Evolutionary conservation across 2,113 vertebrate genomes (phyloP), one percentile per base, ranked within the genome.

Genomic region (Henicopernis longicauda): DNA sequence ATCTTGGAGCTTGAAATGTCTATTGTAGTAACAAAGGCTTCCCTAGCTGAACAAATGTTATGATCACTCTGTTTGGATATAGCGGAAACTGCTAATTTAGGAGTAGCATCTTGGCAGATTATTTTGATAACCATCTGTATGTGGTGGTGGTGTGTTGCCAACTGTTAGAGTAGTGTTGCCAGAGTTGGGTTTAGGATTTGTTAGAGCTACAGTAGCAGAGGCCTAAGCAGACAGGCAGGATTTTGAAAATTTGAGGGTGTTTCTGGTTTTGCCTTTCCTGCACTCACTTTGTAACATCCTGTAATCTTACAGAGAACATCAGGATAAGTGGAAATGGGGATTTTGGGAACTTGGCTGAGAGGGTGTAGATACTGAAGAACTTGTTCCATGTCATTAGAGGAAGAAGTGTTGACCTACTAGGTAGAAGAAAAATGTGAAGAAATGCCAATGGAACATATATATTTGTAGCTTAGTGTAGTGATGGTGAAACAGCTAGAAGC

Each of bases 91-190:
- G 61, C 71, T 90, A 82, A 80, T 86, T 91, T 78, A 44, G 55
- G 65, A 91, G 61, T 71, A 87, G 47, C 38, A 63, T 95, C 47
- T 91, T 76, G 38, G 42, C 83, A 79, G 81, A 82, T 94, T 70
- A 65, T 93, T 91, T 94, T 89, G 78, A 65, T 94, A 92, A 62
- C 73, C 49, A 52, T 94, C 77, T 96, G 61, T 67, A 29, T 63
- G 34, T 89, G 32, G 32, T 93, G n/a, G 47, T 83, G 22, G 31
- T 67, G 11, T 47, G n/a, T 71, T 93, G 69, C 83, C 89, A 92
- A 63, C 63, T 63, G 72, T 71, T 89, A 5, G 10, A 65, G 25
- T 76, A 62, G 29, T 26, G 31, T 78, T 94, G 69, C 32, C 34
- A 79, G 79, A 73, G 38, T 49, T 95, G 26, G 18, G 5, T 84